Conservation (phyloP, 2,113 vertebrate species). For the Calidris pugnax region DNA sequence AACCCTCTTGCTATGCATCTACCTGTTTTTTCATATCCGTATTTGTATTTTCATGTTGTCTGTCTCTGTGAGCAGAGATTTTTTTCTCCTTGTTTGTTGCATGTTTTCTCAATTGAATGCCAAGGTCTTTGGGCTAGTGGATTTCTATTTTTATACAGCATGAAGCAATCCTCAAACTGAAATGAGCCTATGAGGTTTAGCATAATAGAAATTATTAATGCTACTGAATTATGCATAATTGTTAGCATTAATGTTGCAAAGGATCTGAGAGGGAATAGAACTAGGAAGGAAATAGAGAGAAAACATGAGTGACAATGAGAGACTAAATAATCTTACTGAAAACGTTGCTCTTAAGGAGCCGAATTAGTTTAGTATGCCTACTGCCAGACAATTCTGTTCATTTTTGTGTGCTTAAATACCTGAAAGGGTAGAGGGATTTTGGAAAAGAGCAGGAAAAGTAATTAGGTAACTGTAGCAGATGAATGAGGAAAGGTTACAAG, state of each 20-base stretch:
- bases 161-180: neutral
- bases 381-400: neutral
- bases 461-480: neutral
- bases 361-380: neutral
- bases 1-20: neutral
- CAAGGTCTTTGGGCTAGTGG: neutral
- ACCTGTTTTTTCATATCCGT: neutral
- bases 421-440: neutral
- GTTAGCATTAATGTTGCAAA: conserved; percentile 56
- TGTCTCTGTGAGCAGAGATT: neutral
- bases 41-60: conserved; percentile 5
- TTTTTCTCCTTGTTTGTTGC: neutral
- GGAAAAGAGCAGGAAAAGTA: neutral
- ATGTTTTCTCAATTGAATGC: conserved; percentile 10
- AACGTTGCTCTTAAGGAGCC: neutral
- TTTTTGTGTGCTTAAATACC: neutral
- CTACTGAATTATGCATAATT: conserved; percentile 54
- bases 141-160: conserved; percentile 16
- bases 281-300: neutral
- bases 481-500: neutral
- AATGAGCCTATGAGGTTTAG: conserved; percentile 11
- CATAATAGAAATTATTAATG: conserved; percentile 61
- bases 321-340: neutral
- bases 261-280: conserved; percentile 1
- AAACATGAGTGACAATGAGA: neutral